phyloP scores from a whole-genome alignment of 1,140 invertebrate species.

The Achatina immaculata region DNA sequence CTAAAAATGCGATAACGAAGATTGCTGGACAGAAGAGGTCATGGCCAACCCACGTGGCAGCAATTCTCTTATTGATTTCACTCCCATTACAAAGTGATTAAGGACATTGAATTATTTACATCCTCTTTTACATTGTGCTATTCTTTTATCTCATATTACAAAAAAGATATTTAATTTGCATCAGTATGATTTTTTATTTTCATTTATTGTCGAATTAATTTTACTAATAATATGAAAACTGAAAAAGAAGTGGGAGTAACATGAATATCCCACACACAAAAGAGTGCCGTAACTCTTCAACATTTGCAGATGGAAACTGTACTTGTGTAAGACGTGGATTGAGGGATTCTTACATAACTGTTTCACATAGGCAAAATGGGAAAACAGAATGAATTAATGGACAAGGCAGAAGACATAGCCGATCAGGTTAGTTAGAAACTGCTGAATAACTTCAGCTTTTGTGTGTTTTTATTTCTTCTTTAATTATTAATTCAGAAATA shows the following conservation, averaged over 20 bases:
- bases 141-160: too few relatives aligned
- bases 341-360: too few relatives aligned
- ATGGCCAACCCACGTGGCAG: constrained; percentile 13
- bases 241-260: not conserved
- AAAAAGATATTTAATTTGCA: too few relatives aligned
- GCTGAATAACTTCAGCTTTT: not conserved
- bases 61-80: not conserved
- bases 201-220: too few relatives aligned
- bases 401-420: constrained; percentile 92
- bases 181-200: not conserved
- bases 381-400: constrained; percentile 84
- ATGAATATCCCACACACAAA: not conserved
- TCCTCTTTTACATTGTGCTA: too few relatives aligned
- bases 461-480: not conserved
- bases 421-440: constrained; percentile 83
- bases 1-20: not conserved
- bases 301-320: constrained; percentile 5
- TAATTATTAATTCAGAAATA: not conserved
- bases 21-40: not conserved
- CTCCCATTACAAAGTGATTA: not conserved
- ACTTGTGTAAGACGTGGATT: constrained; percentile 16
- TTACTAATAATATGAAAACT: not conserved
- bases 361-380: constrained; percentile 54
- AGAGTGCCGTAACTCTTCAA: not conserved
- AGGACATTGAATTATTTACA: too few relatives aligned